These are phyloP conservation scores for Himalopsyche japonica DNA, from an alignment of 2,888 invertebrate genomes.

Conservation along the genomic window DNA sequence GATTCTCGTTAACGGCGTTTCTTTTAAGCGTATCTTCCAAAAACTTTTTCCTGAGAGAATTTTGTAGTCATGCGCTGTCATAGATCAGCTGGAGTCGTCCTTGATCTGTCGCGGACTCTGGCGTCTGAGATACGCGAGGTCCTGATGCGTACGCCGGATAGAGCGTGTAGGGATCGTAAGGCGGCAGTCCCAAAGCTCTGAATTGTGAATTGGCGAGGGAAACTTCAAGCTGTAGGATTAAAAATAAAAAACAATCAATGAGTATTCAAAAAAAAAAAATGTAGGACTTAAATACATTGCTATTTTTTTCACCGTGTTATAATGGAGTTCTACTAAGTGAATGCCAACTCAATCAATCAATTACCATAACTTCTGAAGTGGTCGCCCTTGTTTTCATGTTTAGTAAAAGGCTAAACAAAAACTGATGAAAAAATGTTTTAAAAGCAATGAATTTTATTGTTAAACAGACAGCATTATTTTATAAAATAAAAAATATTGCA, in stretches of 20 bases:
- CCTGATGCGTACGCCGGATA: neutral
- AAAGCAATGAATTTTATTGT: too few species aligned
- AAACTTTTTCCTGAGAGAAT: neutral
- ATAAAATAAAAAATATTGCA: too few species aligned
- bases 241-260: neutral
- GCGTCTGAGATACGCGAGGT: neutral
- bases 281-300: too few species aligned
- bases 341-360: too few species aligned
- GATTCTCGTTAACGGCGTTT: neutral
- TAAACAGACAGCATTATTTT: too few species aligned
- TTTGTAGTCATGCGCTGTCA: constrained; percentile 24
- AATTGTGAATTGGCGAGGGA: constrained; percentile 32
- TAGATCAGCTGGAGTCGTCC: constrained; percentile 34
- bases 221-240: constrained; percentile 30
- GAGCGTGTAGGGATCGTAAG: constrained; percentile 6
- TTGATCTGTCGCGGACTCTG: constrained; percentile 13
- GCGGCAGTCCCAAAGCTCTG: constrained; percentile 3
- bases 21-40: neutral
- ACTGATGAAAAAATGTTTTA: too few species aligned
- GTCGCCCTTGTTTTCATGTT: too few species aligned
- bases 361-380: too few species aligned
- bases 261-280: too few species aligned
- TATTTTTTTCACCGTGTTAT: too few species aligned
- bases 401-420: too few species aligned
- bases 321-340: too few species aligned